phyloP scores from a whole-genome alignment of 64 coral and sea anemone genomes.

The Pocillopora verrucosa region DNA sequence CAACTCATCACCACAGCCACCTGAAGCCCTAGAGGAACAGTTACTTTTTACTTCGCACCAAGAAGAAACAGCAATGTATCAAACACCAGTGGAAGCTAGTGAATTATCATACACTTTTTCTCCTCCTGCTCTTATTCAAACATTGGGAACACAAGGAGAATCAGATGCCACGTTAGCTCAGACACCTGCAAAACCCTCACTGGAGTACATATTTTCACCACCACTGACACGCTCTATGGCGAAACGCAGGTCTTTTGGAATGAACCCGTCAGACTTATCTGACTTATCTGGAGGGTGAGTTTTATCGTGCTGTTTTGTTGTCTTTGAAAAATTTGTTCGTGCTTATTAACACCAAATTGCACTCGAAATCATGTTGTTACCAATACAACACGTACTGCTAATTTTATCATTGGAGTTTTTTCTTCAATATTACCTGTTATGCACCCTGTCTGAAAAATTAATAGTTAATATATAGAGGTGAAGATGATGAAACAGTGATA shows the following conservation, averaged over 20 bases:
- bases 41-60: background rate
- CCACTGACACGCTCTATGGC: slow-evolving; percentile 82
- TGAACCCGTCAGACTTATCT: slow-evolving; percentile 39
- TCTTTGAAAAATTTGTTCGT: background rate
- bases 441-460: too few species aligned
- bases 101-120: slow-evolving; percentile 62
- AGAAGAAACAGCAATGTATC: background rate
- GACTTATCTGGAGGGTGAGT: slow-evolving; percentile 6
- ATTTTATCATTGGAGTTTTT: too few species aligned
- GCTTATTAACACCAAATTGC: too few species aligned
- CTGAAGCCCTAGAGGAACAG: background rate
- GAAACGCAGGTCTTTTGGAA: slow-evolving; percentile 72
- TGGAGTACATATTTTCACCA: slow-evolving; percentile 82
- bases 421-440: too few species aligned
- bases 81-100: background rate
- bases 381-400: too few species aligned
- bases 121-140: slow-evolving; percentile 73
- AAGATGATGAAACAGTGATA: too few species aligned
- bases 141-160: background rate
- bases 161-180: slow-evolving; percentile 14
- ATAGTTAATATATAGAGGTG: too few species aligned
- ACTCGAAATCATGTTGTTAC: too few species aligned
- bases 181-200: slow-evolving; percentile 24
- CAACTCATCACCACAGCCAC: background rate
- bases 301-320: background rate